Conservation (phyloP, 2,113 vertebrate genomes). For the Rhinichthys klamathensis region DNA sequence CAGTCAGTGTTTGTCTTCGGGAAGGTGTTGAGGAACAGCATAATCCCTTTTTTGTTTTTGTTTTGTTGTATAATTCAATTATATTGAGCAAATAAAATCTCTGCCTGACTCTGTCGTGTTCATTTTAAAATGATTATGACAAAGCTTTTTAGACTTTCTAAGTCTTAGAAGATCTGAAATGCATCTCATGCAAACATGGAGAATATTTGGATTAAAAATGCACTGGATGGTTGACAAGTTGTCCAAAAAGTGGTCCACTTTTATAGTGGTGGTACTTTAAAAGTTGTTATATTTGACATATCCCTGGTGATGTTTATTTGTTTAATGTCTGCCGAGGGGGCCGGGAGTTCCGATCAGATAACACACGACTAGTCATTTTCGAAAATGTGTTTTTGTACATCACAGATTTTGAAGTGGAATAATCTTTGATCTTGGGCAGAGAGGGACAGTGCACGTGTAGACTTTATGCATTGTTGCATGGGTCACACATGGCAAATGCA, state of each 20-base stretch:
- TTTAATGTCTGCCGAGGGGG: neutral
- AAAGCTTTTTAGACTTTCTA: neutral
- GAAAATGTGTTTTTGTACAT: neutral
- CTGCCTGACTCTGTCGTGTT: slow-evolving; percentile 1
- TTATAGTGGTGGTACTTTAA: neutral
- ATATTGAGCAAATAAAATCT: slow-evolving; percentile 11
- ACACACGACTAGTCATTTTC: neutral
- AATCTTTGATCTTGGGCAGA: neutral
- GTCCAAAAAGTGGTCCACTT: neutral
- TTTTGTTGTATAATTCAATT: neutral
- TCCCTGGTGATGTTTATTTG: slow-evolving; percentile 17
- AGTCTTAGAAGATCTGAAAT: slow-evolving; percentile 18
- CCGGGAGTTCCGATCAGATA: neutral
- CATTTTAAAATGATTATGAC: neutral
- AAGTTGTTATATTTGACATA: neutral
- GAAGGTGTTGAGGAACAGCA: slow-evolving; percentile 28
- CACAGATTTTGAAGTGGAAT: neutral
- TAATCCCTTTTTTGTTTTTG: neutral
- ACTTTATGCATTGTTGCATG: neutral
- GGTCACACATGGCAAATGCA: neutral
- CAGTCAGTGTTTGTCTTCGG: neutral
- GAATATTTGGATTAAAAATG: neutral
- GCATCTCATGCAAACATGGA: neutral
- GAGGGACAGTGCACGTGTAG: neutral
- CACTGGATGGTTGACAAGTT: neutral